phyloP scores from a whole-genome alignment of 2,888 invertebrate genomes.

The Metacarcinus magister region DNA sequence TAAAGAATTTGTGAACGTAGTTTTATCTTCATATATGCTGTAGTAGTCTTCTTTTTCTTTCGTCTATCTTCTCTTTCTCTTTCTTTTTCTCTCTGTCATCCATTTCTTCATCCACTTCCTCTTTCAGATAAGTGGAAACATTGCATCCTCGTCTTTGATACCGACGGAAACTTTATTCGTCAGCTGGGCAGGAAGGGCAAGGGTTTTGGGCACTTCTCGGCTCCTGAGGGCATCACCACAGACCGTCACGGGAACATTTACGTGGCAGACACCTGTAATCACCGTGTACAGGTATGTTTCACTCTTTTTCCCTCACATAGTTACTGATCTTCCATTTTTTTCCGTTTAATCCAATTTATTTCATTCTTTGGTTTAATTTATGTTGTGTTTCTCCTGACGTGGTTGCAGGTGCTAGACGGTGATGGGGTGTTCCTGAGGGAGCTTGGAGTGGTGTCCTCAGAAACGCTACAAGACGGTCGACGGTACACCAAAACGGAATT shows the following conservation, averaged over 20 bases:
- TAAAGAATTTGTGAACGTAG: too few species aligned
- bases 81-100: not conserved
- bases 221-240: constrained; percentile 90
- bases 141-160: constrained; percentile 89
- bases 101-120: not conserved
- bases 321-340: too few species aligned
- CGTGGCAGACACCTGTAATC: constrained; percentile 92
- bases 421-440: constrained; percentile 88
- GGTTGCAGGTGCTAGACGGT: constrained; percentile 84
- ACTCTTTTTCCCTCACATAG: not conserved
- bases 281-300: constrained; percentile 87
- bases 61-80: not conserved
- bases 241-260: constrained; percentile 87
- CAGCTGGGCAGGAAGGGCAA: constrained; percentile 89
- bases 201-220: constrained; percentile 88
- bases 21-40: not conserved
- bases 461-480: constrained; percentile 83
- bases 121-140: constrained; percentile 89
- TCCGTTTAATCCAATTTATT: not conserved
- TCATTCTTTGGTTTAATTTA: not conserved
- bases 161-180: constrained; percentile 87
- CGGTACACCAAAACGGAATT: constrained; percentile 86
- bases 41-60: not conserved
- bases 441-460: constrained; percentile 86
- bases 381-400: not conserved